Conservation (phyloP, 1,140 invertebrate species). For the Atta colombica region DNA sequence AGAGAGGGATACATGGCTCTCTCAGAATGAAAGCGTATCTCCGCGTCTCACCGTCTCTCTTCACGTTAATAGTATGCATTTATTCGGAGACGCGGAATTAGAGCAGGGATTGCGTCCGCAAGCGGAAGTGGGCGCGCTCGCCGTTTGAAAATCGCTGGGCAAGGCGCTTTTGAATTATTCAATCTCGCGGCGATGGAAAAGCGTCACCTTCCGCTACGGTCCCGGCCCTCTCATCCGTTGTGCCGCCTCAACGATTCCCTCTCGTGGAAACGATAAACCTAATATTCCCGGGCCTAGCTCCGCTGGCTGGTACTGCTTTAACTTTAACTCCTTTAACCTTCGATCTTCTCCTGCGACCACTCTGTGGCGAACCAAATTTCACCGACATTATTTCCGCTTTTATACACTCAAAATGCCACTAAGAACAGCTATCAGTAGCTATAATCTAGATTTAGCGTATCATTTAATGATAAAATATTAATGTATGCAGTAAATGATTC, state of each 20-base stretch:
- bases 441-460: not conserved
- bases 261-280: conserved; percentile 70
- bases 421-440: not conserved
- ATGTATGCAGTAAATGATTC: not conserved
- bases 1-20: conserved; percentile 66
- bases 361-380: conserved; percentile 22
- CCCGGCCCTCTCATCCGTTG: conserved; percentile 26
- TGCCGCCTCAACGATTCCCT: conserved; percentile 40
- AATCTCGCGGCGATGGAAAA: conserved; percentile 79
- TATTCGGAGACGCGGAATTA: conserved; percentile 81
- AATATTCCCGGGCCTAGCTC: conserved; percentile 67
- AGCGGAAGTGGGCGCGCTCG: conserved; percentile 75
- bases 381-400: conserved; percentile 17
- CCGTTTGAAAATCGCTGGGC: conserved; percentile 80
- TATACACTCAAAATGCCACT: not conserved
- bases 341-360: conserved; percentile 20
- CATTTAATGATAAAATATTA: conserved; percentile 25
- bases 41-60: not conserved
- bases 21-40: conserved; percentile 73
- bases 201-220: conserved; percentile 67
- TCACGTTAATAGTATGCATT: conserved; percentile 80
- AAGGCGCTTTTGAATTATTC: conserved; percentile 82
- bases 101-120: conserved; percentile 78
- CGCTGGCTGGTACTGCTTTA: conserved; percentile 49
- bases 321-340: conserved; percentile 48